Evolutionary conservation across 2,797 vertebrate species (phyloP).

Genomic region (Mastacembelus armatus): DNA sequence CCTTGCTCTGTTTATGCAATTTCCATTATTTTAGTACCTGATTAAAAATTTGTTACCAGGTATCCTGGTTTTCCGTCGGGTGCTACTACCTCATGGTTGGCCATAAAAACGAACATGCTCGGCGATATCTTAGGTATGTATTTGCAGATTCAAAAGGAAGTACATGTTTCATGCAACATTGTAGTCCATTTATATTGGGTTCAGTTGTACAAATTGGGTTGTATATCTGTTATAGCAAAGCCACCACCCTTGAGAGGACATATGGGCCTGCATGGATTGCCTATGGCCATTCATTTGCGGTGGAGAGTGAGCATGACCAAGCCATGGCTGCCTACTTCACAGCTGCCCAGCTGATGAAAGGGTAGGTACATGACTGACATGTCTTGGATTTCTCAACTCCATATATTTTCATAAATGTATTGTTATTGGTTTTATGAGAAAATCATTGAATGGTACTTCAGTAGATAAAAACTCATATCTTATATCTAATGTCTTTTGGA

Average conservation of each 20-base stretch:
- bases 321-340: constrained; percentile 99
- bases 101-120: constrained; percentile 97
- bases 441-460: too few relatives aligned
- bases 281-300: constrained; percentile 97
- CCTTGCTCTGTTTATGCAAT: neutral
- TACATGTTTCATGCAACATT: neutral
- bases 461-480: too few relatives aligned
- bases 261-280: constrained; percentile 98
- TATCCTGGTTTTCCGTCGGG: constrained; percentile 96
- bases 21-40: neutral
- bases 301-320: constrained; percentile 98
- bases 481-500: too few relatives aligned
- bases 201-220: neutral
- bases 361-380: constrained; percentile 78
- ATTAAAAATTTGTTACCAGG: constrained; percentile 60
- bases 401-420: neutral
- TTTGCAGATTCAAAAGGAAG: neutral
- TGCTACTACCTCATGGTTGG: constrained; percentile 99
- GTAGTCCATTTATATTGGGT: neutral
- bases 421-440: too few relatives aligned
- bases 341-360: constrained; percentile 98
- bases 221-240: constrained; percentile 86
- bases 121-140: constrained; percentile 94
- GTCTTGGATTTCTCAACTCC: neutral
- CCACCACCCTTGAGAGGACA: constrained; percentile 95